Evolutionary conservation across 1,140 invertebrate species (phyloP).

Genomic region (Habropoda laboriosa): DNA sequence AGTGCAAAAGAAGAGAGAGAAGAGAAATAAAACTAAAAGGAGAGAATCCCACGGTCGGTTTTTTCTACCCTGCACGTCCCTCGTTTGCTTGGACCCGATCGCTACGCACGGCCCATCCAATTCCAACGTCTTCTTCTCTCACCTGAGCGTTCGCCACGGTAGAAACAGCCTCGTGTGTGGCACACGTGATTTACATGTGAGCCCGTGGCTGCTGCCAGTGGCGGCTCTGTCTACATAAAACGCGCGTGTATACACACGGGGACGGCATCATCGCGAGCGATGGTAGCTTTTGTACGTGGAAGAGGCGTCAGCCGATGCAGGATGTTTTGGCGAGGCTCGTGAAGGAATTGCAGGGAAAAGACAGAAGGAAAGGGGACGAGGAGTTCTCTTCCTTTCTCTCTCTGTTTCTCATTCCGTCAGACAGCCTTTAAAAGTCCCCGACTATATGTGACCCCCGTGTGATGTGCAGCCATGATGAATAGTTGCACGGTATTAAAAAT

Average conservation of each 20-base stretch:
- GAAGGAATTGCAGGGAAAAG: slow-evolving; percentile 67
- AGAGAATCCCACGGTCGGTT: not conserved
- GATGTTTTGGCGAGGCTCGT: slow-evolving; percentile 69
- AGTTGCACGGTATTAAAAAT: slow-evolving; percentile 36
- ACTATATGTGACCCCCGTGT: slow-evolving; percentile 13
- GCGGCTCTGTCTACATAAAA: slow-evolving; percentile 45
- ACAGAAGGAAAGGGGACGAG: slow-evolving; percentile 17
- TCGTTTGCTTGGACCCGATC: slow-evolving; percentile 11
- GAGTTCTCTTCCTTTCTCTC: too few species aligned
- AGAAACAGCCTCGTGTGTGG: slow-evolving; percentile 61
- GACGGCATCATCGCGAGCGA: slow-evolving; percentile 41
- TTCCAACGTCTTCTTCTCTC: slow-evolving; percentile 48
- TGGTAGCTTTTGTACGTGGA: slow-evolving; percentile 55
- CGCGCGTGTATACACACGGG: not conserved
- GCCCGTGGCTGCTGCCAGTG: slow-evolving; percentile 50
- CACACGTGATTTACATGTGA: slow-evolving; percentile 68
- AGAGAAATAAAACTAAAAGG: not conserved
- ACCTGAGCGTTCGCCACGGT: slow-evolving; percentile 33
- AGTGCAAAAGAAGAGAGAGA: not conserved
- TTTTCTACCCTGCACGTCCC: not conserved
- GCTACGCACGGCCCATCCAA: slow-evolving; percentile 7
- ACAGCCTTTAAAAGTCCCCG: slow-evolving; percentile 25
- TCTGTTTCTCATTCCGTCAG: not conserved
- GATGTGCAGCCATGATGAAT: slow-evolving; percentile 34
- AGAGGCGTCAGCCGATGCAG: slow-evolving; percentile 58